Percentiles rank a stretch among this genome's conserved stretches.
Evolutionary conservation across 2,888 invertebrate genomes (phyloP).

Genomic region (Enoplolaimus lenunculus): DNA sequence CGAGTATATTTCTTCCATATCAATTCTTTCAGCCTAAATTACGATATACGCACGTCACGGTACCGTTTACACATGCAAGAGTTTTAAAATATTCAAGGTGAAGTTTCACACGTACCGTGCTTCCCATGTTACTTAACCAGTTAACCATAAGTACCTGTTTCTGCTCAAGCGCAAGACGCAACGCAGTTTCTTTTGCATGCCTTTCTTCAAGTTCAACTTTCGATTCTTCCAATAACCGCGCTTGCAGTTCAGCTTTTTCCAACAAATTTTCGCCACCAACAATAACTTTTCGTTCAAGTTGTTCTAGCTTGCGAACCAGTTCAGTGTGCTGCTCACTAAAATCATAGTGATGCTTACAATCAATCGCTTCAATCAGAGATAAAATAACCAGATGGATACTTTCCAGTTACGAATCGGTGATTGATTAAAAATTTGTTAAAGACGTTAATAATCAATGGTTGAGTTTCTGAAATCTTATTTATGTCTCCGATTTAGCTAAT

Average conservation of each 20-base stretch:
- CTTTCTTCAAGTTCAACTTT: slow-evolving; percentile 44
- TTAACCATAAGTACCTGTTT: slow-evolving; percentile 53
- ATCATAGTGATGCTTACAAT: no score
- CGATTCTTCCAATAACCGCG: slow-evolving; percentile 70
- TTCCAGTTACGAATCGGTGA: no score
- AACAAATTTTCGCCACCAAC: slow-evolving; percentile 94
- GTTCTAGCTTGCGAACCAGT: slow-evolving; percentile 66
- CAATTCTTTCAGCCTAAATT: slow-evolving; percentile 64
- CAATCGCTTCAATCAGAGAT: no score
- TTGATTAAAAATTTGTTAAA: no score
- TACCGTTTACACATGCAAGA: no score
- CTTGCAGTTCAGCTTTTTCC: slow-evolving; percentile 88
- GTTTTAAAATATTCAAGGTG: not conserved
- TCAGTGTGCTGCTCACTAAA: slow-evolving; percentile 60
- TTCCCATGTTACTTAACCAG: not conserved
- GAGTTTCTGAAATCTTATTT: no score
- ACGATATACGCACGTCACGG: not conserved
- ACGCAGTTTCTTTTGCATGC: slow-evolving; percentile 55
- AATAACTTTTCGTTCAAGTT: slow-evolving; percentile 82
- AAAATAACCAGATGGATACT: no score
- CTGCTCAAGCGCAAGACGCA: slow-evolving; percentile 66
- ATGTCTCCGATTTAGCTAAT: no score
- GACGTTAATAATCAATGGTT: no score
- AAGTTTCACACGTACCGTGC: no score
- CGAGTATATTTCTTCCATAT: slow-evolving; percentile 85